phyloP scores from a whole-genome alignment of 35 echinoderm and acorn worm species.

The Ophioderma brevispina region DNA sequence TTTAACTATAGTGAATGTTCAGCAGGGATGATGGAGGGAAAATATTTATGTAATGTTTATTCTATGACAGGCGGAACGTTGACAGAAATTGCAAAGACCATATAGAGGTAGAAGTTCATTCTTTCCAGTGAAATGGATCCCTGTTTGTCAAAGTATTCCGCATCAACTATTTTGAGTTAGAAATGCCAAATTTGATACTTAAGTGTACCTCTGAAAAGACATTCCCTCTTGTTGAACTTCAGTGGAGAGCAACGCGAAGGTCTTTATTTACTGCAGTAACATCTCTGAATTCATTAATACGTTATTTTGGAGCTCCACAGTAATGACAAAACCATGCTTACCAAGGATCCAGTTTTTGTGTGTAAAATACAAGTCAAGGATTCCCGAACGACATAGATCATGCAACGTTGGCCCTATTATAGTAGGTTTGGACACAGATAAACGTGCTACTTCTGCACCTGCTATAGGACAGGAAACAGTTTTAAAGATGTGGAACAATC shows the following conservation, averaged over 20 bases:
- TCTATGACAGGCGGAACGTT: neutral
- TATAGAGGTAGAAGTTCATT: neutral
- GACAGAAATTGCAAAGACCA: neutral
- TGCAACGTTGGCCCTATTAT: neutral
- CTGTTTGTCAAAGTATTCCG: neutral
- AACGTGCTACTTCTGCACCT: too few relatives aligned
- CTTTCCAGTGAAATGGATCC: neutral
- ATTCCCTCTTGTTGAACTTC: neutral
- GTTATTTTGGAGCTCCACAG: neutral
- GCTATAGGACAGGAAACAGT: too few relatives aligned
- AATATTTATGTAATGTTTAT: neutral
- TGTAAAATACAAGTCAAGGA: neutral
- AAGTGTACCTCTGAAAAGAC: neutral
- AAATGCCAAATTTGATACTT: neutral
- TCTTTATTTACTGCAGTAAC: neutral
- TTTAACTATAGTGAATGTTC: neutral
- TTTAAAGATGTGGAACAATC: too few relatives aligned
- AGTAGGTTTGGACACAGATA: too few relatives aligned
- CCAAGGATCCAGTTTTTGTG: neutral
- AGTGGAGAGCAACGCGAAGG: neutral
- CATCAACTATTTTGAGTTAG: neutral
- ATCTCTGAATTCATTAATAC: neutral
- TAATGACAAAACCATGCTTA: neutral
- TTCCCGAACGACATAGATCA: neutral
- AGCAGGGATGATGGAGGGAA: neutral